Percentiles rank a stretch among this genome's conserved stretches.
Conservation (phyloP, 2,797 vertebrate genomes). For the Aldrovandia affinis region DNA sequence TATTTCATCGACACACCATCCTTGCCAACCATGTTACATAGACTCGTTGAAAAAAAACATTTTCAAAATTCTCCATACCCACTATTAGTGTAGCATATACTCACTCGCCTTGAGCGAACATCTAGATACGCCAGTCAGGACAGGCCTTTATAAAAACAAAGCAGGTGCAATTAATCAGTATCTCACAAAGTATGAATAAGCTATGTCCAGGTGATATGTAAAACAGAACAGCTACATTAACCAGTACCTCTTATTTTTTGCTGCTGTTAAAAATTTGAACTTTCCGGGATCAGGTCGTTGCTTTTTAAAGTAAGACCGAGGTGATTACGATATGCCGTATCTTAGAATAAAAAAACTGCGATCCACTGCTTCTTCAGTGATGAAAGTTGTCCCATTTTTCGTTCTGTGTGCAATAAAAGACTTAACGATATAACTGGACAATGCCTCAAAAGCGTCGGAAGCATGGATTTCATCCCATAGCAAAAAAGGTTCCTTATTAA, state of each 20-base stretch:
- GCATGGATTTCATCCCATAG: conserved; percentile 27
- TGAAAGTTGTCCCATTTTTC: conserved; percentile 7
- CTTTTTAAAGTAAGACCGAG: conserved; percentile 22
- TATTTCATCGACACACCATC: conserved; percentile 10
- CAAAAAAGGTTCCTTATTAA: conserved; percentile 28
- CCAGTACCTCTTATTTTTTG: conserved; percentile 26
- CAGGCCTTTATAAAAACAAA: conserved; percentile 27
- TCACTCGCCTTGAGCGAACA: conserved; percentile 37
- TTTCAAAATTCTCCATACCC: conserved; percentile 40
- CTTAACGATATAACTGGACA: neutral
- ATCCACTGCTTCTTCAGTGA: neutral
- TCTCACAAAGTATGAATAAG: neutral
- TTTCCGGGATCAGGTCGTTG: conserved; percentile 38
- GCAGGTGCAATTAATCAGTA: neutral
- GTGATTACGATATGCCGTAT: conserved; percentile 16
- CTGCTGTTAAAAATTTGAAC: conserved; percentile 39
- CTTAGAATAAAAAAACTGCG: neutral
- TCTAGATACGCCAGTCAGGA: conserved; percentile 26
- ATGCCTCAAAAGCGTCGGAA: neutral
- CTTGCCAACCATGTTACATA: conserved; percentile 38
- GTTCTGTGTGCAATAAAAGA: neutral
- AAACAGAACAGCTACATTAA: neutral
- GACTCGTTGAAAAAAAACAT: conserved; percentile 41
- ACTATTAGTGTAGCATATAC: conserved; percentile 45
- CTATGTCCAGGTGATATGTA: neutral